Evolutionary conservation across 2,113 vertebrate genomes (phyloP), one percentile per base, ranked within the genome.

Genomic region (Oplegnathus fasciatus): DNA sequence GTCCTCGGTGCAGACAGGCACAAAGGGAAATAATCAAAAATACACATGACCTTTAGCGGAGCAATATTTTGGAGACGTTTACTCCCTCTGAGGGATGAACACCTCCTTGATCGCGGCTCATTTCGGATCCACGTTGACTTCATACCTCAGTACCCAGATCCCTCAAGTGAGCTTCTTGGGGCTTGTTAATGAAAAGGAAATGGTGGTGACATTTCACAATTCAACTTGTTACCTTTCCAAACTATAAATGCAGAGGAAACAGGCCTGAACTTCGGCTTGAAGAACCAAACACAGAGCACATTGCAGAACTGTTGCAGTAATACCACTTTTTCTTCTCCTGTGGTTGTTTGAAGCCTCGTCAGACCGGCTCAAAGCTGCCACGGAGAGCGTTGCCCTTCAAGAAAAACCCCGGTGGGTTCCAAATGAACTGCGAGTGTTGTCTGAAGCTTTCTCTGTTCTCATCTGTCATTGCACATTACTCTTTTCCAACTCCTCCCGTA

Each of bases 291-390:
- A 20, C 37, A 20, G 15, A 18, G 52, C 2, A 28, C 44, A 40
- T n/a, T 42, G 65, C 77, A 64, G 66, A 86, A n/a, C 37, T 26
- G 57, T 55, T 68, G 76, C 55, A 69, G 79, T 72, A 44, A 76
- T 17, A 66, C 13, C 11, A 17, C 42, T 20, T 26, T 58, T 65
- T 68, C 9, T 65, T 78, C 24, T 78, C 42, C 67, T 55, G 65
- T 20, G 26, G 55, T 85, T 44, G 65, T 88, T 91, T 89, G 89
- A 85, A 84, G 83, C 61, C 68, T 90, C 34, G 71, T 82, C 78
- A 74, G 87, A 70, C 22, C 32, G 84, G 75, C 78, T 78, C 62
- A 70, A 80, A 75, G 62, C 30, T 82, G 82, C 84, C 55, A 55
- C 28, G 1, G 26, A 72, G 68, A 78, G 67, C 64, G 4, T 66